These are phyloP conservation scores for Leptoteleia sp. DNA, from an alignment of 1,140 invertebrate genomes.

Conservation along the genomic window DNA sequence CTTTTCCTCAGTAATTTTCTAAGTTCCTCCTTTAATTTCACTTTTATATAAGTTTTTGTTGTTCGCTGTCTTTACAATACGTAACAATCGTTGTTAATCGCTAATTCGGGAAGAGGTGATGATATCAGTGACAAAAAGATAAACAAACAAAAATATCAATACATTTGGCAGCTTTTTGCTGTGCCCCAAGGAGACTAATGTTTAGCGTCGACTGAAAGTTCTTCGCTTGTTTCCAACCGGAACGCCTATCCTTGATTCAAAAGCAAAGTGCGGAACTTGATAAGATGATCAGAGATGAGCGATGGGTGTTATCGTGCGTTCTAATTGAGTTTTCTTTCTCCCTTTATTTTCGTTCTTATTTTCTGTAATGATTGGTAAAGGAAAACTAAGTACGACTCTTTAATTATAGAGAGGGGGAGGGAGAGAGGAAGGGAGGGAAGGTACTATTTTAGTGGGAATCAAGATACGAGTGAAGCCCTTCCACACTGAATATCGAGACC, in stretches of 20 bases:
- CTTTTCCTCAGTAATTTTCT: too few relatives aligned
- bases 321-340: slow-evolving; percentile 23
- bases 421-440: slow-evolving; percentile 62
- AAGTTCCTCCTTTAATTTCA: too few relatives aligned
- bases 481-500: slow-evolving; percentile 95
- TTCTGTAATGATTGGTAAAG: slow-evolving; percentile 18
- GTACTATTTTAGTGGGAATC: slow-evolving; percentile 74
- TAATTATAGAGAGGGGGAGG: slow-evolving; percentile 60
- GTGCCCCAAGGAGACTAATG: slow-evolving; percentile 47
- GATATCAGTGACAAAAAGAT: too few relatives aligned
- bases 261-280: slow-evolving; percentile 36
- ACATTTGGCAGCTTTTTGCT: slow-evolving; percentile 34
- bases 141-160: too few relatives aligned
- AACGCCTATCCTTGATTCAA: slow-evolving; percentile 23
- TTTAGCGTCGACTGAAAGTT: slow-evolving; percentile 19
- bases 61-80: too few relatives aligned
- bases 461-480: slow-evolving; percentile 83
- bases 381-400: slow-evolving; percentile 59
- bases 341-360: slow-evolving; percentile 11
- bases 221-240: slow-evolving; percentile 10
- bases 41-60: too few relatives aligned
- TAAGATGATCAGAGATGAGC: slow-evolving; percentile 31
- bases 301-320: slow-evolving; percentile 34
- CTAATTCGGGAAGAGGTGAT: too few relatives aligned
- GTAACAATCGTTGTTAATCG: too few relatives aligned